These are phyloP conservation scores for Phyto melanocephala DNA, from an alignment of 2,888 invertebrate genomes.

Conservation along the genomic window DNA sequence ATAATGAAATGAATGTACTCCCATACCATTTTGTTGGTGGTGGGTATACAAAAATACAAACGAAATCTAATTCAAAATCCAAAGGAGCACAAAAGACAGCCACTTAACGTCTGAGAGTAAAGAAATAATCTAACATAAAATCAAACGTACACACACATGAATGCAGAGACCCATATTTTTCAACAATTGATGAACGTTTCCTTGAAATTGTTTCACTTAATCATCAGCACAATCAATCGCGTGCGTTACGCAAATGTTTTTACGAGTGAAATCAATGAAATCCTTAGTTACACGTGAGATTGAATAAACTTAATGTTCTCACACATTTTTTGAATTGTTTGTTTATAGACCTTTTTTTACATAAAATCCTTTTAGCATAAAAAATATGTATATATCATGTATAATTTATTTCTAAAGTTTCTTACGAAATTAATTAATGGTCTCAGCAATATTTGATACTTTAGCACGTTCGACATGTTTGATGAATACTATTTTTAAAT, in stretches of 20 bases:
- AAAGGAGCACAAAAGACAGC: neutral
- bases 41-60: no score
- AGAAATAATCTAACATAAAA: neutral
- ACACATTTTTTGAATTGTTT: neutral
- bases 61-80: neutral
- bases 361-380: neutral
- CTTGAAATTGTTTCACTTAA: neutral
- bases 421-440: neutral
- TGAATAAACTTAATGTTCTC: neutral
- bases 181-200: conserved; percentile 7
- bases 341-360: neutral
- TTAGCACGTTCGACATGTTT: neutral
- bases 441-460: neutral
- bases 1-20: no score
- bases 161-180: neutral
- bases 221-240: conserved; percentile 16
- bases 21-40: no score
- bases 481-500: neutral
- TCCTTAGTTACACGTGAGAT: neutral
- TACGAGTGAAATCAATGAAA: conserved; percentile 22
- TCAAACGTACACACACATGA: neutral
- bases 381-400: no score
- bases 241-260: conserved; percentile 15
- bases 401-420: no score
- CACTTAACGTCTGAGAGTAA: neutral